Base-by-base conservation (phyloP, 2,888 invertebrate genomes). In the Pelosia muscerda region DNA sequence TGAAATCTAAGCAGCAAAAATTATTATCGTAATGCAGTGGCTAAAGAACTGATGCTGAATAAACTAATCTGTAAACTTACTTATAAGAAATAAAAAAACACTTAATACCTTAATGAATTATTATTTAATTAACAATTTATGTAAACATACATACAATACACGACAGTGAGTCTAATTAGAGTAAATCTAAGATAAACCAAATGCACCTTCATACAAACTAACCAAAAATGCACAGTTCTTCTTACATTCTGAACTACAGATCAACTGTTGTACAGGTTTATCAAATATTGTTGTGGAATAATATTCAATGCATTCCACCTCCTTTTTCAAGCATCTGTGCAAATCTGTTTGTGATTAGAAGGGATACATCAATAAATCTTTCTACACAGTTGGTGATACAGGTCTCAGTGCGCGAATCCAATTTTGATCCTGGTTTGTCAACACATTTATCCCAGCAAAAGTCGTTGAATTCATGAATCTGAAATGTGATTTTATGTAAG, bases 371-470 rank as follows among this genome's bases (percentile, higher is more conserved):
- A 76, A 99, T 98, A 87, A 99, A 99, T 83, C 99, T 95, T 84
- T 98, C 98, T 0, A 99, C 99, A 91, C 99, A 99, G 89, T 99
- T 99, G 22, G 96, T 96, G 66, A 99, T 94, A 85, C 99, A 99
- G 0, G 97, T 97, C 93, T 99, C 99, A 1, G 98, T 98, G 82
- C 96, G 96, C 67, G 97, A 97, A 88, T 99, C 99, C 76, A 99
- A 90, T 92, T 98, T 98, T 59, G 96, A 96, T 49, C 97, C 96
- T 6, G 98, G 98, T 86, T 98, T 98, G 66, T 98, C 98, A 49
- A 99, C 96, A 88, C 99, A 99, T 88, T 98, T 98, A 23, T 99
- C 99, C 99, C 99, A 99, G 89, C 99, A 99, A 76, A 98, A 96
- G 84, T 98, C 98, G 83, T 98, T 98, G 88, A 99, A 97, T 89